A percentile compares a stretch with the other conserved stretches of the same genome.
phyloP scores from a whole-genome alignment of 2,113 vertebrate species.

The Thymallus thymallus region DNA sequence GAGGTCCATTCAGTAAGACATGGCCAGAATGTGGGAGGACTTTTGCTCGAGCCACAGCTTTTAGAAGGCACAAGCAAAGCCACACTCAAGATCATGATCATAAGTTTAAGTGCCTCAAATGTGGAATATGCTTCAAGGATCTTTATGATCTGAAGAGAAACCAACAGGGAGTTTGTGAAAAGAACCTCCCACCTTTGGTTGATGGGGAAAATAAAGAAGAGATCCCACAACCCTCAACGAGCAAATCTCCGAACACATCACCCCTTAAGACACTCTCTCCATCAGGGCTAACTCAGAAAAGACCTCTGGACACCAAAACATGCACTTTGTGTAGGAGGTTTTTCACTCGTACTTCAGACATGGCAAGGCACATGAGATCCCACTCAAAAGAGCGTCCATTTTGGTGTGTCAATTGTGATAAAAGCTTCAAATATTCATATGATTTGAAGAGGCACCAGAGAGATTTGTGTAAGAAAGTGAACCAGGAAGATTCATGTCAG shows the following conservation, averaged over 20 bases:
- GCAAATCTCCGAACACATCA: background rate
- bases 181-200: background rate
- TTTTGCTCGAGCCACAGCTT: background rate
- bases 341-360: conserved; percentile 61
- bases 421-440: conserved; percentile 66
- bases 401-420: conserved; percentile 61
- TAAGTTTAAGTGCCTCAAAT: background rate
- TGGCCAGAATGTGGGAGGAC: background rate
- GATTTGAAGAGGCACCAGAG: conserved; percentile 67
- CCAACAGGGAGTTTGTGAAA: background rate
- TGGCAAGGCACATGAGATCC: conserved; percentile 69
- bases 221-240: background rate
- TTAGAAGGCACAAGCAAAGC: background rate
- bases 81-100: background rate
- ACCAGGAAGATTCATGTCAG: conserved; percentile 32
- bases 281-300: background rate
- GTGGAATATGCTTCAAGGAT: background rate
- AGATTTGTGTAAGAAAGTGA: conserved; percentile 65
- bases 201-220: background rate
- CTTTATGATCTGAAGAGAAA: background rate
- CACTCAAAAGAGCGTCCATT: conserved; percentile 68
- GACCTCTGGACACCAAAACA: conserved; percentile 45
- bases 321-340: conserved; percentile 65
- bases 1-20: background rate
- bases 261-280: background rate